These are phyloP conservation scores for Anastatus disparis DNA, from an alignment of 1,140 invertebrate genomes.

Conservation along the genomic window DNA sequence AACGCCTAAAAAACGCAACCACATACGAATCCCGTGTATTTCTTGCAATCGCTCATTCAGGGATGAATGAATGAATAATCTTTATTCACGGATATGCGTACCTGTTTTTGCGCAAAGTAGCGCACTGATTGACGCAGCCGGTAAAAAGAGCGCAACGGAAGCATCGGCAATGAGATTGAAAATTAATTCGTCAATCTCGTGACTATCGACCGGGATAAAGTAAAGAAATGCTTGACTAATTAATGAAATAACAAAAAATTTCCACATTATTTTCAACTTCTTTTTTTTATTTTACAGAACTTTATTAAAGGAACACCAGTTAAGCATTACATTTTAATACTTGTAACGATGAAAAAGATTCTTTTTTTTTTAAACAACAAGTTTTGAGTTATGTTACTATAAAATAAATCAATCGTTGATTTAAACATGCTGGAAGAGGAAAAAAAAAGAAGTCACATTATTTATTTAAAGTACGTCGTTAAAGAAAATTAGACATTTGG, in stretches of 20 bases:
- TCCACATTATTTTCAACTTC: background rate
- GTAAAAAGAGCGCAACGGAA: slow-evolving; percentile 13
- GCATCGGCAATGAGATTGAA: slow-evolving; percentile 16
- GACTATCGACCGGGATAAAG: background rate
- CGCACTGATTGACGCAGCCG: background rate
- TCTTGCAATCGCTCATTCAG: background rate
- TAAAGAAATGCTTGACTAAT: background rate
- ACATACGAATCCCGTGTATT: background rate
- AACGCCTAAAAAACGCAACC: background rate
- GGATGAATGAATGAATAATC: too few species aligned
- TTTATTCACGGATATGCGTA: background rate
- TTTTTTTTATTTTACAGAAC: background rate
- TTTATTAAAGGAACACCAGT: background rate
- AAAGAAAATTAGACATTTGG: slow-evolving; percentile 22
- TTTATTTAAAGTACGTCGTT: slow-evolving; percentile 17
- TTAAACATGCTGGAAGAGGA: background rate
- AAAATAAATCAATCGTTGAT: background rate
- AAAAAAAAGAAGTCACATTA: background rate
- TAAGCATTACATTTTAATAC: background rate
- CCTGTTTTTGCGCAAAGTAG: slow-evolving; percentile 24
- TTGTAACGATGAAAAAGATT: too few species aligned
- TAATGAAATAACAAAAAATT: background rate
- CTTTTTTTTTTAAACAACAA: background rate
- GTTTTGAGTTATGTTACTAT: background rate
- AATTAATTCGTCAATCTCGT: slow-evolving; percentile 20